Evolutionary conservation across 2,113 vertebrate genomes (phyloP).

Genomic region (Vidua macroura): DNA sequence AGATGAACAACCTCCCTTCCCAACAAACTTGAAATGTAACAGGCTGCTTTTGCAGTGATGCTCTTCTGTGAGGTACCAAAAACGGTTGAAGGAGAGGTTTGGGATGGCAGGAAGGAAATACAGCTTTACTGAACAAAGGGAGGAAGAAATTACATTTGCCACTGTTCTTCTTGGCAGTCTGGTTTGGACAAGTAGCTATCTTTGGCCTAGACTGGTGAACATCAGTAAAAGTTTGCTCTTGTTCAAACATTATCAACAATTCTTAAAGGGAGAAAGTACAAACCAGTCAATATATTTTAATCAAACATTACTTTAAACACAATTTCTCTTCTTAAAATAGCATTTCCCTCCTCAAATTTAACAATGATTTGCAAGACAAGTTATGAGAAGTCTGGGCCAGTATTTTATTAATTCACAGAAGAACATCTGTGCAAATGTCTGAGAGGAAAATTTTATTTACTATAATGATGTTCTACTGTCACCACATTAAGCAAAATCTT

Average conservation of each 20-base stretch:
- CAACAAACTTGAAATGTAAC: not conserved
- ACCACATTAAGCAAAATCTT: not conserved
- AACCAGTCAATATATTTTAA: not conserved
- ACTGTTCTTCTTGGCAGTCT: not conserved
- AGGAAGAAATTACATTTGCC: not conserved
- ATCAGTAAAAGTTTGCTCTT: not conserved
- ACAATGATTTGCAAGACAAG: not conserved
- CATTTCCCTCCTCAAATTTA: not conserved
- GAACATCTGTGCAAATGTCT: not conserved
- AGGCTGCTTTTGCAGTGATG: not conserved
- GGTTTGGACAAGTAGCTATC: not conserved
- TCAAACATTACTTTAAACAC: not conserved
- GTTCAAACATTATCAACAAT: not conserved
- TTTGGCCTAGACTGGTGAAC: not conserved
- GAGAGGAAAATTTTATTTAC: not conserved
- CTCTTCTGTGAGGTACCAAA: not conserved
- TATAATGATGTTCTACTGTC: not conserved
- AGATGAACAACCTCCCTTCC: not conserved
- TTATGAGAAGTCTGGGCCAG: not conserved
- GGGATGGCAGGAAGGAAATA: not conserved
- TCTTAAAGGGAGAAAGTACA: not conserved
- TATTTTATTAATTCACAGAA: not conserved
- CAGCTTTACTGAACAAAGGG: not conserved
- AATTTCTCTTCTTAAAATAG: not conserved
- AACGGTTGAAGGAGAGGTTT: not conserved